phyloP scores from a whole-genome alignment of 2,797 vertebrate genomes.

The Gobio occitaniae region DNA sequence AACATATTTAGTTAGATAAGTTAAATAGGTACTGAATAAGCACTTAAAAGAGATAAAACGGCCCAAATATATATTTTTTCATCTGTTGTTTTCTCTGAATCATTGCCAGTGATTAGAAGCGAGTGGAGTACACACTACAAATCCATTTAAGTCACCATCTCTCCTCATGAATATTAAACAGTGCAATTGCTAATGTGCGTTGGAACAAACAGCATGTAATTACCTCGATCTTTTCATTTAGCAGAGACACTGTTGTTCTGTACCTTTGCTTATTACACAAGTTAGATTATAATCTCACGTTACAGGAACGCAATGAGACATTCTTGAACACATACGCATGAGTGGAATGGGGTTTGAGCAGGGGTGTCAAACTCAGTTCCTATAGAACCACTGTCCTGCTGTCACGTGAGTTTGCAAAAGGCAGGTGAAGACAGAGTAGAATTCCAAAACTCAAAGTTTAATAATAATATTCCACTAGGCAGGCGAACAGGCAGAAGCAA shows the following conservation, averaged over 20 bases:
- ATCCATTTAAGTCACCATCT: conserved; percentile 48
- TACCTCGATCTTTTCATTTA: conserved; percentile 22
- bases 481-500: too few species aligned
- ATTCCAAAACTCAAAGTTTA: too few species aligned
- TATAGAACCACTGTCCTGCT: not conserved
- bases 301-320: not conserved
- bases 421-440: too few species aligned
- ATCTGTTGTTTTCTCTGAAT: conserved; percentile 28
- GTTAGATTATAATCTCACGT: not conserved
- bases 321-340: too few species aligned
- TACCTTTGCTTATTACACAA: not conserved
- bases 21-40: not conserved
- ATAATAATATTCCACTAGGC: too few species aligned
- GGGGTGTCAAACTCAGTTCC: too few species aligned
- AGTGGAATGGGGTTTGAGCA: not conserved
- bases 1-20: conserved; percentile 4
- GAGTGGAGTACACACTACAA: conserved; percentile 39
- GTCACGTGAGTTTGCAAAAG: too few species aligned
- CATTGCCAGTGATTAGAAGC: conserved; percentile 33
- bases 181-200: conserved; percentile 42
- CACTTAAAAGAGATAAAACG: conserved; percentile 31
- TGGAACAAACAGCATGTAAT: conserved; percentile 46
- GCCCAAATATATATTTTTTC: not conserved
- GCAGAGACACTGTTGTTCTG: not conserved
- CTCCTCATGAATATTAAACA: conserved; percentile 55